These are phyloP conservation scores for Myiozetetes cayanensis DNA, from an alignment of 2,113 vertebrate genomes.

Conservation along the genomic window DNA sequence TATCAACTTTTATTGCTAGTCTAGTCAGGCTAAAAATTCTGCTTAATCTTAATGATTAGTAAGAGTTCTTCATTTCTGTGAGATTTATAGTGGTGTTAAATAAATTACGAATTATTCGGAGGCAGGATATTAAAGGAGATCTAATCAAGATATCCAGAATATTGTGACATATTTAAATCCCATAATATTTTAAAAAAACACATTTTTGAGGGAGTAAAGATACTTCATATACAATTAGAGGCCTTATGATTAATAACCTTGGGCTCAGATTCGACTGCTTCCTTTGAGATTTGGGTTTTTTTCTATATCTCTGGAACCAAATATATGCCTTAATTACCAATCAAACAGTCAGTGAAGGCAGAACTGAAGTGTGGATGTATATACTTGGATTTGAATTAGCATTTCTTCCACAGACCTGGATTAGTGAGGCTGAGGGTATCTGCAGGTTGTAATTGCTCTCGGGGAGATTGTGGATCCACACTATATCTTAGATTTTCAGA, in stretches of 20 bases:
- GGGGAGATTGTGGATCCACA: not conserved
- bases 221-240: constrained; percentile 61
- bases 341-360: constrained; percentile 27
- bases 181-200: constrained; percentile 26
- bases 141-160: constrained; percentile 69
- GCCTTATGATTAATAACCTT: constrained; percentile 54
- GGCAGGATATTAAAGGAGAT: constrained; percentile 55
- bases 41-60: constrained; percentile 62
- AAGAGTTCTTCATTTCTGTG: constrained; percentile 50
- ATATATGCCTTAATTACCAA: constrained; percentile 48
- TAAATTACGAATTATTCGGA: constrained; percentile 22
- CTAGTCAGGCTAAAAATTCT: constrained; percentile 51
- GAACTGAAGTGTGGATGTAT: not conserved
- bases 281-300: not conserved
- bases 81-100: constrained; percentile 40
- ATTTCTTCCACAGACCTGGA: not conserved
- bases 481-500: not conserved
- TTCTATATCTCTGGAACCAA: constrained; percentile 1
- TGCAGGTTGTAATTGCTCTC: not conserved
- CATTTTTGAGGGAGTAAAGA: constrained; percentile 17
- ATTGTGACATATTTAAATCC: constrained; percentile 62
- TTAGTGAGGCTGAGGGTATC: not conserved
- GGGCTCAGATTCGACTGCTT: not conserved
- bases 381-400: not conserved
- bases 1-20: constrained; percentile 40